Base-by-base conservation (phyloP, 1,140 invertebrate genomes). In the Drosophila suzukii region DNA sequence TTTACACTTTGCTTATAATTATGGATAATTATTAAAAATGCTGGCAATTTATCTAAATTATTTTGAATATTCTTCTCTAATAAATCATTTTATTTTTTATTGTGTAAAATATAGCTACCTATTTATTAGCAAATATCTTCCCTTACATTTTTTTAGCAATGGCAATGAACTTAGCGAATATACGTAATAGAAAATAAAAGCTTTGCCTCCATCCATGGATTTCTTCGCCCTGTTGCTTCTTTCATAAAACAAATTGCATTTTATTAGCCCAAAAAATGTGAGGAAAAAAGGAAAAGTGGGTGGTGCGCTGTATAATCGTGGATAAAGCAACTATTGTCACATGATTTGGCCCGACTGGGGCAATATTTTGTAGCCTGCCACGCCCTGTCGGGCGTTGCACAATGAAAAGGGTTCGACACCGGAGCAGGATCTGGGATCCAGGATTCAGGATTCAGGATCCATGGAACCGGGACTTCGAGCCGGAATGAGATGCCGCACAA, bases 341-440 rank as follows among this genome's bases (percentile, higher is more conserved):
- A 79, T 82, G 83, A 82, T 88, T 82, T 71, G 61, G 60, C 55
- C 39, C 60, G 50, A 68, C 63, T 70, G n/a, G 49, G 65, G 63
- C 65, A 68, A 67, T 66, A 68, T 65, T 65, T 65, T 65, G 12
- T 46, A 54, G 27, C 34, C 41, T 34, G 49, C 62, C 55, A 72
- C 41, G 57, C 56, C 73, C 55, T 34, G 44, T 47, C 36, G 70
- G 43, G 43, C 56, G 58, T 51, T 58, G 54, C 49, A 82, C 79
- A 81, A 68, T 86, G 83, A 86, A 86, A 86, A 86, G 83, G 83
- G 83, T 86, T 86, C 83, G 83, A 86, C 81, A 71, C 44, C 57
- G 49, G 30, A 27, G 53, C 41, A 36, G 61, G 41, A 50, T 17
- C 13, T 12, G 55, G 41, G 30, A 32, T 36, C 13, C 15, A 24